phyloP scores from a whole-genome alignment of 1,140 invertebrate species.

The Colletes gigas region DNA sequence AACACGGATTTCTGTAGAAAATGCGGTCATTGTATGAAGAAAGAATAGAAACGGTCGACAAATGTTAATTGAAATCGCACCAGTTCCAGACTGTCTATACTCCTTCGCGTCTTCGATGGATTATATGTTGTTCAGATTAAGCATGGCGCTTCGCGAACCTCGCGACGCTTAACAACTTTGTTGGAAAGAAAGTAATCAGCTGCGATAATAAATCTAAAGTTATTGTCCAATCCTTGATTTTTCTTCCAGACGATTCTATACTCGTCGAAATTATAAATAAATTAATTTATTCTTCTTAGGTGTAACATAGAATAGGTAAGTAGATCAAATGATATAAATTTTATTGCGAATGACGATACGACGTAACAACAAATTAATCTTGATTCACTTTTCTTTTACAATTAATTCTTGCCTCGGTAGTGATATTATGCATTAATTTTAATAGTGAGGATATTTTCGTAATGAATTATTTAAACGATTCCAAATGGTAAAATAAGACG shows the following conservation, averaged over 20 bases:
- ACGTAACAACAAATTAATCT: neutral
- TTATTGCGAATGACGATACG: constrained; percentile 28
- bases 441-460: too few species aligned
- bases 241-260: too few species aligned
- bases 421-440: too few species aligned
- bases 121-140: constrained; percentile 53
- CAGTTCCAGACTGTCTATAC: constrained; percentile 18
- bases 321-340: constrained; percentile 26
- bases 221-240: neutral
- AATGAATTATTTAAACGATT: too few species aligned
- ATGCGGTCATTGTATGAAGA: constrained; percentile 71
- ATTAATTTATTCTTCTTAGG: too few species aligned
- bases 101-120: constrained; percentile 46
- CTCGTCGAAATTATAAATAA: too few species aligned
- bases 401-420: too few species aligned
- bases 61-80: neutral
- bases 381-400: too few species aligned
- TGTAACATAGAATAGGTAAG: too few species aligned
- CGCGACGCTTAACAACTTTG: constrained; percentile 5
- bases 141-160: constrained; percentile 22
- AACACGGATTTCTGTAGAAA: constrained; percentile 64
- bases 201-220: constrained; percentile 45
- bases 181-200: constrained; percentile 37
- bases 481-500: too few species aligned
- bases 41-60: constrained; percentile 56